These are phyloP conservation scores for Ophion ventricosus DNA, from an alignment of 2,888 invertebrate species.

Conservation along the genomic window DNA sequence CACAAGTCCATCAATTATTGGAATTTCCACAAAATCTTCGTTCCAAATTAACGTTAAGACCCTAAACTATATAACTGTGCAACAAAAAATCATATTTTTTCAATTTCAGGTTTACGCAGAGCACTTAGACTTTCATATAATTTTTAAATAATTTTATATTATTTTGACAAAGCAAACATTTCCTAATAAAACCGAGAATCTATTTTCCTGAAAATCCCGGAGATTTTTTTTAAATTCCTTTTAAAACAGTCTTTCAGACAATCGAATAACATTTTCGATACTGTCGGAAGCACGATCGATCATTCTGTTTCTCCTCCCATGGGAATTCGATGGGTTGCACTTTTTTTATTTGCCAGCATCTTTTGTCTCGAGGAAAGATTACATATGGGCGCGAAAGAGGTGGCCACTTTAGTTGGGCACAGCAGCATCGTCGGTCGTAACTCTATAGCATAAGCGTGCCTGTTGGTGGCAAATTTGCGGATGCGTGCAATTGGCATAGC, in stretches of 20 bases:
- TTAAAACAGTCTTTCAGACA: too few species aligned
- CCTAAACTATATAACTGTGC: background rate
- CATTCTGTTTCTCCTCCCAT: too few species aligned
- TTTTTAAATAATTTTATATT: too few species aligned
- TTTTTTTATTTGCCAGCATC: background rate
- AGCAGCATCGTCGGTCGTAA: constrained; percentile 71
- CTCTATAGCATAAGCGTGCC: constrained; percentile 81
- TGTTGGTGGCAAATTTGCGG: constrained; percentile 82
- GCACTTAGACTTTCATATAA: background rate
- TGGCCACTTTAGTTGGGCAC: constrained; percentile 52
- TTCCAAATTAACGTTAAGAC: background rate
- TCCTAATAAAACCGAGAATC: too few species aligned
- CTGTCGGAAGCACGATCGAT: too few species aligned
- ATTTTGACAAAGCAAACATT: too few species aligned
- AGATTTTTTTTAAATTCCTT: too few species aligned
- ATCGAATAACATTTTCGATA: too few species aligned
- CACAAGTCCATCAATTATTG: background rate
- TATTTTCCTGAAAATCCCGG: too few species aligned
- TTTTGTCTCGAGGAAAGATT: constrained; percentile 36
- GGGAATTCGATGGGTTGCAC: background rate
- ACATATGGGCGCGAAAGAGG: constrained; percentile 22
- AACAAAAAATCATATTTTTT: background rate
- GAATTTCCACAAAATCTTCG: background rate
- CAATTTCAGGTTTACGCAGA: background rate
- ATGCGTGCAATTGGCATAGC: constrained; percentile 82